phyloP scores from a whole-genome alignment of 1,140 invertebrate genomes.

The Tribolium madens region DNA sequence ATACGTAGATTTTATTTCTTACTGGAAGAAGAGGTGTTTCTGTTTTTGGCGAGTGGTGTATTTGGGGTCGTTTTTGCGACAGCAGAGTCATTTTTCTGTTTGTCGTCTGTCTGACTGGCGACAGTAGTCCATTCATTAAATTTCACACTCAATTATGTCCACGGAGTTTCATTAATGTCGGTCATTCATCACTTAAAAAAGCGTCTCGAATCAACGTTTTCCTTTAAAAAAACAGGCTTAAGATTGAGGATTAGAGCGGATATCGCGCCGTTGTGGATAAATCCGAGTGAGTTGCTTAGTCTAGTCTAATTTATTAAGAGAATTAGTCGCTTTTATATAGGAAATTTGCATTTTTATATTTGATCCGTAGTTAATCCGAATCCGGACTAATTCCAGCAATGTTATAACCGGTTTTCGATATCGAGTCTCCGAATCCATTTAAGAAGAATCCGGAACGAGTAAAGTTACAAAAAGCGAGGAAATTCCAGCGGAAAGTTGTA shows the following conservation, averaged over 20 bases:
- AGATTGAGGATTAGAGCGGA: constrained; percentile 10
- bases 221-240: background rate
- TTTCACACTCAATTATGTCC: constrained; percentile 34
- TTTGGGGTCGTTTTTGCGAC: background rate
- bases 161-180: constrained; percentile 23
- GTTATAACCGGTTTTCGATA: constrained; percentile 10
- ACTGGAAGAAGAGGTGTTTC: too few relatives aligned
- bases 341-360: constrained; percentile 35
- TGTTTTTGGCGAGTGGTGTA: too few relatives aligned
- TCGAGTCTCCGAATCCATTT: constrained; percentile 12
- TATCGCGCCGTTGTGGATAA: background rate
- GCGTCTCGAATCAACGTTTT: constrained; percentile 5
- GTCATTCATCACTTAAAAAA: constrained; percentile 28
- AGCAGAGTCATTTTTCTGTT: background rate
- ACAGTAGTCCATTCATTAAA: constrained; percentile 10
- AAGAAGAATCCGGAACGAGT: constrained; percentile 25
- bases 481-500: background rate
- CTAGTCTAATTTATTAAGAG: constrained; percentile 28
- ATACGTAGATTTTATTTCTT: too few relatives aligned
- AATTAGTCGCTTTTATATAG: constrained; percentile 24
- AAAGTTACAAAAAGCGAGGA: constrained; percentile 9
- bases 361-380: constrained; percentile 14
- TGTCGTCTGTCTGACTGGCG: background rate
- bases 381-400: background rate
- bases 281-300: constrained; percentile 2